phyloP scores from a whole-genome alignment of 2,113 vertebrate genomes.

The Vombatus ursinus region DNA sequence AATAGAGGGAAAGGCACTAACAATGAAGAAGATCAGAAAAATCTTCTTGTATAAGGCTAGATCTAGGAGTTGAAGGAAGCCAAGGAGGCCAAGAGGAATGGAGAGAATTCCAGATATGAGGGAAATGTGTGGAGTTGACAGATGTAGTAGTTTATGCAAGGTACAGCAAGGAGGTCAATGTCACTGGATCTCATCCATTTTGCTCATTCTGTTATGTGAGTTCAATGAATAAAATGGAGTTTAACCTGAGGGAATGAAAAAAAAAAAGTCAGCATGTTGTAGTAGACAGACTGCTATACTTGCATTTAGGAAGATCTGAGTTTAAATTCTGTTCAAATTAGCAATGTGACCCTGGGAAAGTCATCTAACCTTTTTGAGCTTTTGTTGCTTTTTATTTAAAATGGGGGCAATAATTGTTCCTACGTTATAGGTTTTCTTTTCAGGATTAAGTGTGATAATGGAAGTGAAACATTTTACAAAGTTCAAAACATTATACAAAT shows the following conservation, averaged over 20 bases:
- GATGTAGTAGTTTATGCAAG: background rate
- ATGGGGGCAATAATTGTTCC: background rate
- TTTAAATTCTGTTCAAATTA: background rate
- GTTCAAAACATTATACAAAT: background rate
- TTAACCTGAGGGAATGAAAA: background rate
- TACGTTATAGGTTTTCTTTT: background rate
- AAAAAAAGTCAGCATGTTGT: background rate
- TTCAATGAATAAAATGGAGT: background rate
- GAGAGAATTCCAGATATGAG: background rate
- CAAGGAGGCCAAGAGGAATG: background rate
- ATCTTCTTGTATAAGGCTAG: background rate
- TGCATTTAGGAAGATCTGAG: background rate
- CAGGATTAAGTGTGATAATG: background rate
- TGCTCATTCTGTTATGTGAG: background rate
- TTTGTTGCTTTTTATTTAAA: background rate
- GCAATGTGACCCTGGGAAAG: background rate
- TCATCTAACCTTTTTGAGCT: background rate
- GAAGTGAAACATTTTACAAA: background rate
- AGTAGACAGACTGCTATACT: background rate
- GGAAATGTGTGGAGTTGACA: background rate
- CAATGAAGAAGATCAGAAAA: background rate
- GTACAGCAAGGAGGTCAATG: background rate
- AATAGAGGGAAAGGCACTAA: too few relatives aligned
- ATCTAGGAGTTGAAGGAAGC: background rate
- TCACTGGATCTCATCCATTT: background rate